Evolutionary conservation across 2,113 vertebrate genomes (phyloP), one percentile per base, ranked within the genome.

Genomic region (Chionodraco myersi): DNA sequence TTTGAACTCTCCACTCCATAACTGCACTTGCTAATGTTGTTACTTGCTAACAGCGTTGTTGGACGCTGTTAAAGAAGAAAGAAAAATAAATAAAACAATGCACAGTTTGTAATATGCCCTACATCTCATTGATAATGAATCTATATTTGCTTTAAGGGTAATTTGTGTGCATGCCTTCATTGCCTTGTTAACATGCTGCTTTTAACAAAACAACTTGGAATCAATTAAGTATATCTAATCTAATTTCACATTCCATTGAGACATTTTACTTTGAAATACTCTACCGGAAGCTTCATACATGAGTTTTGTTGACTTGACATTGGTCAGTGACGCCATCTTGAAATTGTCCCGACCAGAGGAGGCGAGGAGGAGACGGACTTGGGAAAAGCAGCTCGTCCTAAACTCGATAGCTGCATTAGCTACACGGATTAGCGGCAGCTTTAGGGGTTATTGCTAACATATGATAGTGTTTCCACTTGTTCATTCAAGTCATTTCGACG

Each of bases 241-340:
- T 15, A 16, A 5, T 64, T 7, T 2, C 53, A 0, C 53, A 0
- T 18, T 34, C 54, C 44, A 9, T 34, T 49, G 9, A 7, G 0
- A 1, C 10, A 4, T 74, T 76, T 83, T 90, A 80, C 58, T 90
- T 75, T 79, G 83, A 87, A 91, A 83, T 0, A 0, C 1, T 0
- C 2, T 0, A 13, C 79, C 76, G 86, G 91, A 91, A 81, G 45
- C 6, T 0, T 0, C 0, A 0, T 0, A 1, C 5, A 1, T 10
- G 13, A 54, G 3, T 10, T n/a, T 0, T 5, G 11, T 21, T 5
- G 6, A 0, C 67, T 82, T 88, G 77, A 75, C 62, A 48, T 16
- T 7, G 44, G 49, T 8, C 80, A 11, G 23, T 92, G 92, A 92
- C 96, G 96, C 97, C 96, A 97, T 97, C 95, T 97, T 97, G 96